Base-by-base conservation (phyloP, 2,113 vertebrate species). In the Pedionomus torquatus region DNA sequence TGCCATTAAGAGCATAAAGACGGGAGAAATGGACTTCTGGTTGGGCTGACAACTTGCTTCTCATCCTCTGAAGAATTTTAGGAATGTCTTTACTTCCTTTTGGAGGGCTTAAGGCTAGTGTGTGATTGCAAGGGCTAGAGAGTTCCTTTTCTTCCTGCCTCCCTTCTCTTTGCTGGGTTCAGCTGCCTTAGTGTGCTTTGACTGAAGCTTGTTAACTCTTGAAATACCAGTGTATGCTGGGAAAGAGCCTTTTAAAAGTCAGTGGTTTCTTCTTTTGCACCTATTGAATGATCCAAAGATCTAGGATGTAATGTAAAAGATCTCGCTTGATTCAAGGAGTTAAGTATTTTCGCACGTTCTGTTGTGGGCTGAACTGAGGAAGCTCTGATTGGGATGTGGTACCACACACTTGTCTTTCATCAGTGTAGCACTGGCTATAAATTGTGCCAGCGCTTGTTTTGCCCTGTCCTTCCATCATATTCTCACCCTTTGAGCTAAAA, bases 31-130 rank as follows among this genome's bases (percentile, higher is more conserved):
- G 66, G 89, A 55, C 89, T 92, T 93, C 74, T 89, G 76, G 65
- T 96, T 93, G 39, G 3, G 63, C 93, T 96, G 94, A 63, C 90
- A 95, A 70, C 91, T 95, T 80, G 87, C 92, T 93, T 96, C 93
- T 97, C 96, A 90, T 95, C 89, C 89, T 90, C 6, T 5, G 1
- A 97, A 93, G 96, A 97, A 98, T 98, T 89, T 95, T 93, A 97
- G 92, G 97, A 98, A 98, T 97, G 96, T 93, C 68, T 95, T 68
- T 61, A 77, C 95, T 98, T 98, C 96, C 97, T 97, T 95, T 95
- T 44, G 77, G 44, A 85, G 54, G 37, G 69, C 90, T 97, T 88
- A 92, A 90, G 89, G 91, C 82, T 85, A 79, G 83, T 97, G 87
- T 88, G 72, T 63, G 80, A 90, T 78, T 93, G 55, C 75, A 76